Base-by-base conservation (phyloP, 2,888 invertebrate genomes). In the Coelinius sp. region DNA sequence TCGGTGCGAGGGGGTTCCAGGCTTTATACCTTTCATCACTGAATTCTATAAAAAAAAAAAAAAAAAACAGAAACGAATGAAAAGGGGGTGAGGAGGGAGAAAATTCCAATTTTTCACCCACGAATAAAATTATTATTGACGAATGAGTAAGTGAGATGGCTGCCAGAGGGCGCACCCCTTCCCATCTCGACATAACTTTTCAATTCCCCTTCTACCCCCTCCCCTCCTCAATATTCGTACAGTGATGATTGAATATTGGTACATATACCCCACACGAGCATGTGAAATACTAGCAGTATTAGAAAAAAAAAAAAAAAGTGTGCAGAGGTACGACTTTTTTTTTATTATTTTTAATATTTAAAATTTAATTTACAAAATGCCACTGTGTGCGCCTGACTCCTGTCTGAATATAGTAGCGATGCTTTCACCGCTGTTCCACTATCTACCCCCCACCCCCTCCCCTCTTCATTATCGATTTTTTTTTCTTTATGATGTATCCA, bases 281-380 rank as follows among this genome's bases (percentile, higher is more conserved):
- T 27, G 53, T 38, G 20, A 14, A 17, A 64, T 41, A 66, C 35
- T 46, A 67, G 69, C 44, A 53, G 35, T 59, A 31, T 31, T 17
- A 14, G 17, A 49, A 8, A 31, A 10, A 35, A n/a, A 27, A 59
- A 53, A 53, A 25, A 64, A 31, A 73, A 72, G 73, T 73, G 78
- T 76, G 73, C 73, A 73, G 68, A 64, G 73, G 80, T 76, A 79
- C 80, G 82, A 84, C 85, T 84, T 85, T 86, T 41, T 87, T 87
- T 87, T 85, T 86, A 87, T 84, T 85, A 86, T 41, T 87, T 87
- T 87, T 85, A 87, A 87, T 87, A 87, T 87, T 87, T 87, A 87
- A 86, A 87, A 87, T 87, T 87, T 87, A 85, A 87, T 87, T 87
- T 86, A 86, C 86, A 87, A 86, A 87, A 86, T 86, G 87, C 86